Percentiles rank a stretch among this genome's conserved stretches.
These are phyloP conservation scores for Neopelma chrysocephalum DNA, from an alignment of 2,797 vertebrate species.

Conservation along the genomic window DNA sequence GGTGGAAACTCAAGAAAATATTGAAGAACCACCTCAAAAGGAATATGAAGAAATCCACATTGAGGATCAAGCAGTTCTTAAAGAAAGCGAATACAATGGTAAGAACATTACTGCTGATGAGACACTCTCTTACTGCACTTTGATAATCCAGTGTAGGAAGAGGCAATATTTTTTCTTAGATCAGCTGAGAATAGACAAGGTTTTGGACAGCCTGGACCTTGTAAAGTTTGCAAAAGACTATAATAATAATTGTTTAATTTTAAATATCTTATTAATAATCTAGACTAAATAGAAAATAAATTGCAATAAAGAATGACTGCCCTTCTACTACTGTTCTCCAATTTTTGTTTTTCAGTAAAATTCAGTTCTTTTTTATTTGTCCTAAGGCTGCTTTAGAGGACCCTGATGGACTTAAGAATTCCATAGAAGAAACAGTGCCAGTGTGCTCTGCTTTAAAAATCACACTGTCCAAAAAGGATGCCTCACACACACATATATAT, in stretches of 20 bases:
- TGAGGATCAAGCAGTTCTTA: not conserved
- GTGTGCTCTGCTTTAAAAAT: not conserved
- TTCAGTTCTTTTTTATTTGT: not conserved
- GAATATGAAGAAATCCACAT: not conserved
- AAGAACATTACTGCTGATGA: conserved; percentile 3
- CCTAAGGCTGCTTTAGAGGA: not conserved
- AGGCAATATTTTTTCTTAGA: not conserved
- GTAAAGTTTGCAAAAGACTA: not conserved
- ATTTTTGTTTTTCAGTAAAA: not conserved
- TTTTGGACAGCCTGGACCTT: not conserved
- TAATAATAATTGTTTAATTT: not conserved
- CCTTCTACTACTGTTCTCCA: not conserved
- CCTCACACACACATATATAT: not conserved
- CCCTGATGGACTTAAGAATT: not conserved
- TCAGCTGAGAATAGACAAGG: not conserved
- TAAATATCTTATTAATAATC: not conserved
- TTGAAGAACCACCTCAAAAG: conserved; percentile 33
- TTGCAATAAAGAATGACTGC: not conserved
- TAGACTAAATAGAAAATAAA: not conserved
- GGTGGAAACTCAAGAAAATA: conserved; percentile 54
- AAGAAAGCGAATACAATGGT: conserved; percentile 63
- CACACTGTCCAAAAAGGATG: not conserved
- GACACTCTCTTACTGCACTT: not conserved
- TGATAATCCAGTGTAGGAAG: not conserved
- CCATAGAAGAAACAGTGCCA: not conserved